phyloP scores from a whole-genome alignment of 2,888 invertebrate genomes.

The Podabrus alpinus region DNA sequence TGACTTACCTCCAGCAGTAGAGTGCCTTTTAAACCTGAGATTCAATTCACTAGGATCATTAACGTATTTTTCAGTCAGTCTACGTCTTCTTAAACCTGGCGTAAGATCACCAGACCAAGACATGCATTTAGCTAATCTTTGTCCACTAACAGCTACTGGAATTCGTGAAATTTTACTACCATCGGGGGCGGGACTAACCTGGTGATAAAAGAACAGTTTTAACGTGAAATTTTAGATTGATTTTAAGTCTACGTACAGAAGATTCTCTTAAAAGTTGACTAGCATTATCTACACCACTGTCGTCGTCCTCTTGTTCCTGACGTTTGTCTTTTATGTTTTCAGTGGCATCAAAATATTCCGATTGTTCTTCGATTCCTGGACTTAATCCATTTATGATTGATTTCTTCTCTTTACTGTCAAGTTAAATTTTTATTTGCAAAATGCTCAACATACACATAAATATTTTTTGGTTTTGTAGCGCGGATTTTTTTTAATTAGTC shows the following conservation, averaged over 20 bases:
- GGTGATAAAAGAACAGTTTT: neutral
- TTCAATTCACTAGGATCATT: conserved; percentile 83
- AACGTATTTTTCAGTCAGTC: conserved; percentile 81
- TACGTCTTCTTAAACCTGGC: conserved; percentile 75
- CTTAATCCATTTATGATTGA: conserved; percentile 57
- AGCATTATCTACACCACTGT: conserved; percentile 55
- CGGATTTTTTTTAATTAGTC: no score
- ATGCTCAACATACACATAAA: no score
- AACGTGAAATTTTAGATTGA: neutral
- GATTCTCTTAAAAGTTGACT: conserved; percentile 54
- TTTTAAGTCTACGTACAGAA: conserved; percentile 44
- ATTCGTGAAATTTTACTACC: conserved; percentile 64
- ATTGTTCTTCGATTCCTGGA: conserved; percentile 72
- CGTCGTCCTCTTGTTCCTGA: conserved; percentile 53
- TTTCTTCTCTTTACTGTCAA: conserved; percentile 44
- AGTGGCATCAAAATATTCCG: conserved; percentile 81
- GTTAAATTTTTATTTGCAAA: neutral
- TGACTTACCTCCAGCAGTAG: conserved; percentile 46
- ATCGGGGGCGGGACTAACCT: conserved; percentile 54
- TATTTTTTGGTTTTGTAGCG: no score
- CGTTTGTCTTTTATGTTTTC: conserved; percentile 61
- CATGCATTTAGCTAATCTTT: conserved; percentile 70
- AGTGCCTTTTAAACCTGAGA: conserved; percentile 74
- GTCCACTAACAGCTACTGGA: conserved; percentile 64
- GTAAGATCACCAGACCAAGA: conserved; percentile 69